Base-by-base conservation (phyloP, 53 echinoderm and acorn worm genomes). In the Stichopus horrens region DNA sequence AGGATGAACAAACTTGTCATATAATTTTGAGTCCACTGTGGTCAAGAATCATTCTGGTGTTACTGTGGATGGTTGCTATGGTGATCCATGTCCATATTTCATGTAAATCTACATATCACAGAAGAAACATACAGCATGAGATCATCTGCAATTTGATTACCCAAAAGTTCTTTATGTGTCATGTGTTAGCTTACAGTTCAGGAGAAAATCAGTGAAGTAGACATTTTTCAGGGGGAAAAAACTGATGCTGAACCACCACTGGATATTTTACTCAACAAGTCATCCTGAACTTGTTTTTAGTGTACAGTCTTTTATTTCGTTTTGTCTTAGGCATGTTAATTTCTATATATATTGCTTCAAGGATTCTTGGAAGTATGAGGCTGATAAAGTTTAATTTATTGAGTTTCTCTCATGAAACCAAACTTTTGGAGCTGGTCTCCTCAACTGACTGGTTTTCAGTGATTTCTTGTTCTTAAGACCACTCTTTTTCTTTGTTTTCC, bases 311-410 rank as follows among this genome's bases (percentile, higher is more conserved):
- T 71, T 71, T 71, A 4, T 10, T 71, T 71, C 18, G 0, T 71
- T 71, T 71, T 20, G 14, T 71, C 71, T 71, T 71, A 71, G 71
- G 71, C 71, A 71, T 71, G 71, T 71, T n/a, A 71, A 71, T n/a
- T 71, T 18, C 71, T n/a, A 71, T 71, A 71, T 71, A 71, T 71
- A n/a, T 71, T 71, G 71, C 71, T 71, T 71, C 71, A 71, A 71
- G n/a, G 19, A 71, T 71, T n/a, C n/a, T 8, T 59, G 11, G 11
- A 59, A 59, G 59, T 59, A 59, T 9, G 71, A 71, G 71, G 71
- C 71, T 71, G 71, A 71, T 71, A 71, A n/a, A n/a, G 18, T 71
- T 5, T 71, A 16, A 71, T 71, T 71, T 71, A 71, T 71, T 71
- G 7, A 71, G 6, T 20, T 71, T 71, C 7, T 71, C 5, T 71